Evolutionary conservation across 2,888 invertebrate species (phyloP).

Genomic region (Pteria penguin): DNA sequence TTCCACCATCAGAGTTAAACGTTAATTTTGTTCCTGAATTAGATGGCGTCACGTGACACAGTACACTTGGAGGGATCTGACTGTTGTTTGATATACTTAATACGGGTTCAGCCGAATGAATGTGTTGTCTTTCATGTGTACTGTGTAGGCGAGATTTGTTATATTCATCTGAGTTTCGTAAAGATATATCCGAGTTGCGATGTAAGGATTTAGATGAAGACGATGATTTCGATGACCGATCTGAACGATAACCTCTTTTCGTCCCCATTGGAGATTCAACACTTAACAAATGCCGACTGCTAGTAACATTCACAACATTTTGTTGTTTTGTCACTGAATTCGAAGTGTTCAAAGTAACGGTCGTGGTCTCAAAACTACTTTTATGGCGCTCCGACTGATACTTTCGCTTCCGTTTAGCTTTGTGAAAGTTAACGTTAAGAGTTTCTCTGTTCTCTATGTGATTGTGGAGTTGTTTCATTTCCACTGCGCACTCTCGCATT

Average conservation of each 20-base stretch:
- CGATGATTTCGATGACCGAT: background rate
- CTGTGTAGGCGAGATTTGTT: background rate
- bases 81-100: background rate
- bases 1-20: background rate
- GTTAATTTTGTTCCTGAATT: background rate
- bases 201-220: background rate
- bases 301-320: background rate
- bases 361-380: background rate
- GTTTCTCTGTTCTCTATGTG: background rate
- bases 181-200: background rate
- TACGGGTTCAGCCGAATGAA: background rate
- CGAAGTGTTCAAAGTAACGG: background rate
- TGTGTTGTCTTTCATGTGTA: background rate
- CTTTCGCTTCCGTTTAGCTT: background rate
- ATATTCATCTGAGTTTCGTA: background rate
- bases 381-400: background rate
- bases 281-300: background rate
- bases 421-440: background rate
- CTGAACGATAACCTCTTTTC: no score
- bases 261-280: no score
- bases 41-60: background rate
- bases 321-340: background rate
- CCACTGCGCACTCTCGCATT: constrained; percentile 33
- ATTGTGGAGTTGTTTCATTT: constrained; percentile 32
- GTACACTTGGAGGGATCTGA: background rate